phyloP scores from a whole-genome alignment of 2,113 vertebrate genomes.

The Mustela nigripes region DNA sequence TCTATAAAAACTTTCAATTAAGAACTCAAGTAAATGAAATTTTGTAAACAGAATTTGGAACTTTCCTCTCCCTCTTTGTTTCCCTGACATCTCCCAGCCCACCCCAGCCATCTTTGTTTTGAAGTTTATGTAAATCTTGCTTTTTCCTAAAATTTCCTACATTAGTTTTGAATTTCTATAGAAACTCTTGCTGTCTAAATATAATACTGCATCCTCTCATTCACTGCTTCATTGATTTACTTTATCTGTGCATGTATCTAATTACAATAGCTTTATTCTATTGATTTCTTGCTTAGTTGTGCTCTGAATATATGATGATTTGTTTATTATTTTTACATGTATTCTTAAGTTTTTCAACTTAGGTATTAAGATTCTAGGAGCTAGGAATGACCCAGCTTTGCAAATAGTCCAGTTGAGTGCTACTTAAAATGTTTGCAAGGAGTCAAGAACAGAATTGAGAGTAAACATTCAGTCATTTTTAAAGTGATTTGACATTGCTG shows the following conservation, averaged over 20 bases:
- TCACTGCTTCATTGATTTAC: neutral
- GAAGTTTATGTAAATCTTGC: conserved; percentile 1
- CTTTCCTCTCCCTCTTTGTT: neutral
- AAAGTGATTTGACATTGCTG: conserved; percentile 8
- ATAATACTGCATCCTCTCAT: neutral
- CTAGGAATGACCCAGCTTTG: neutral
- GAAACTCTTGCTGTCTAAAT: neutral
- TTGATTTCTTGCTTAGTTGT: conserved; percentile 43
- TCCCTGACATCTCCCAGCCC: neutral
- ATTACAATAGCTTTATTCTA: conserved; percentile 28
- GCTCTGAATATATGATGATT: conserved; percentile 21
- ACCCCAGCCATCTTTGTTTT: neutral
- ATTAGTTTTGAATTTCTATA: conserved; percentile 25
- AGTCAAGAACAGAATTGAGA: conserved; percentile 42
- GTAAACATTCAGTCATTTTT: conserved; percentile 31
- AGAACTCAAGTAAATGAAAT: conserved; percentile 19
- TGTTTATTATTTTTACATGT: conserved; percentile 63
- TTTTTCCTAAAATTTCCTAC: neutral
- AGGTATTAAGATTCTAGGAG: neutral
- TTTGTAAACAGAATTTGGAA: neutral
- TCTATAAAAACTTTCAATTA: conserved; percentile 48
- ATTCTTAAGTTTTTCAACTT: conserved; percentile 30
- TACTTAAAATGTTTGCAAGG: conserved; percentile 28
- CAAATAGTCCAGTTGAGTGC: neutral
- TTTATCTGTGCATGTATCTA: neutral